Evolutionary conservation across 2,888 invertebrate genomes (phyloP), one percentile per base, ranked within the genome.

Genomic region (Aleiodes testaceus): DNA sequence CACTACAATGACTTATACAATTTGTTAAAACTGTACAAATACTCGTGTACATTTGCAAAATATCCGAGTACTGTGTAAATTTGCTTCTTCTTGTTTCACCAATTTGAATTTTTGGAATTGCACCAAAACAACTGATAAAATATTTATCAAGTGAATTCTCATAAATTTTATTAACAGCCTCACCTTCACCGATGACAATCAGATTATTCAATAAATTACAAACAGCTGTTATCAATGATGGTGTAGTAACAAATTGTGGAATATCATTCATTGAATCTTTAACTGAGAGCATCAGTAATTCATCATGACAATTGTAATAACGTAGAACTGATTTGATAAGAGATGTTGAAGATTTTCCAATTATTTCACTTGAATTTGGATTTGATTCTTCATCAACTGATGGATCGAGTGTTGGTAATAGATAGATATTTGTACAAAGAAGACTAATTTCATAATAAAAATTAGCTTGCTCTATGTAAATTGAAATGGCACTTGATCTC

Each of bases 21-120:
- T 87, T 88, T 1, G 85, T 87, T 49, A 91, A 79, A 18, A 89
- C 80, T 18, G 82, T 82, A 74, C 89, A 90, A 49, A 90, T 83
- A 30, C 85, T 83, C 1, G 87, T 82, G 75, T 89, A 88, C 90
- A 90, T 90, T 81, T 89, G 89, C 65, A 90, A 74, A 69, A 89
- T 82, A 50, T 89, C 89, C 70, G 87, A 86, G 75, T 89, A 89
- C 53, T 89, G 80, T 1, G 85, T 81, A 6, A 7, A 14, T 5
- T 89, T 74, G 76, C 86, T 85, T 75, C 81, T 87, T 14, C 81
- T 87, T 14, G 87, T 86, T 52, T 81, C 85, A 3, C 44, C n/a
- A 12, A 80, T 82, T 1, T 87, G 79, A 69, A 81, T 81, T 61
- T 84, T 80, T 1, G 86, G 85, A 36, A 89, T 87, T 49, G 83